Evolutionary conservation across 2,113 vertebrate genomes (phyloP).

Genomic region (Psephotus haematonotus): DNA sequence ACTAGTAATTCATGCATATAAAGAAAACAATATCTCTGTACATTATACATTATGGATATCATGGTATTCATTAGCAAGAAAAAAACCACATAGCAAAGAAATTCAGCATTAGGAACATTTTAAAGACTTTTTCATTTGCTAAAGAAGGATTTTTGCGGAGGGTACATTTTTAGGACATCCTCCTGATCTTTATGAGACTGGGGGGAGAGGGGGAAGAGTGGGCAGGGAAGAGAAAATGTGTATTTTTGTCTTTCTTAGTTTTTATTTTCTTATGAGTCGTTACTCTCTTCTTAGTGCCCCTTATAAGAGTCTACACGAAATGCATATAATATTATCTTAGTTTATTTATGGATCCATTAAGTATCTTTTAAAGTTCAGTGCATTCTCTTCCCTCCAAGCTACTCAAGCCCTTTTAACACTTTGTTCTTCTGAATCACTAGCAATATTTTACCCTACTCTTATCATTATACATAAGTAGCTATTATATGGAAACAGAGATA

Average conservation of each 20-base stretch:
- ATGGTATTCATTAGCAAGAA: background rate
- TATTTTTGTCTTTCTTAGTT: background rate
- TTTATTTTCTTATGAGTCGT: slow-evolving; percentile 24
- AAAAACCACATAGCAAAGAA: background rate
- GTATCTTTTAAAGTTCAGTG: slow-evolving; percentile 41
- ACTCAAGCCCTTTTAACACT: slow-evolving; percentile 47
- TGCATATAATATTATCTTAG: slow-evolving; percentile 10
- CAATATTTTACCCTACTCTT: slow-evolving; percentile 25
- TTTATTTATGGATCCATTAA: slow-evolving; percentile 60
- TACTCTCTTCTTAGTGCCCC: background rate
- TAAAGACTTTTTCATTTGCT: background rate
- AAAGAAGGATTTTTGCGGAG: background rate
- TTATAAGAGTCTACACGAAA: background rate
- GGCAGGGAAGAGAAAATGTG: background rate
- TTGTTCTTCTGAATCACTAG: slow-evolving; percentile 35
- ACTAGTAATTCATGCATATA: background rate
- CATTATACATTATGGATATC: background rate
- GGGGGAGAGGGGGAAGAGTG: background rate
- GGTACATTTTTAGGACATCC: background rate
- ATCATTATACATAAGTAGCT: slow-evolving; percentile 25
- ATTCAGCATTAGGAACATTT: background rate
- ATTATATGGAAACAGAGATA: background rate
- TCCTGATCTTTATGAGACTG: background rate
- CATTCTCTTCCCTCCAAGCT: slow-evolving; percentile 16
- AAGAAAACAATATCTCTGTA: background rate